A percentile compares a stretch with the other conserved stretches of the same genome.
phyloP scores from a whole-genome alignment of 2,113 vertebrate genomes.

The Psilopsiagon aurifrons region DNA sequence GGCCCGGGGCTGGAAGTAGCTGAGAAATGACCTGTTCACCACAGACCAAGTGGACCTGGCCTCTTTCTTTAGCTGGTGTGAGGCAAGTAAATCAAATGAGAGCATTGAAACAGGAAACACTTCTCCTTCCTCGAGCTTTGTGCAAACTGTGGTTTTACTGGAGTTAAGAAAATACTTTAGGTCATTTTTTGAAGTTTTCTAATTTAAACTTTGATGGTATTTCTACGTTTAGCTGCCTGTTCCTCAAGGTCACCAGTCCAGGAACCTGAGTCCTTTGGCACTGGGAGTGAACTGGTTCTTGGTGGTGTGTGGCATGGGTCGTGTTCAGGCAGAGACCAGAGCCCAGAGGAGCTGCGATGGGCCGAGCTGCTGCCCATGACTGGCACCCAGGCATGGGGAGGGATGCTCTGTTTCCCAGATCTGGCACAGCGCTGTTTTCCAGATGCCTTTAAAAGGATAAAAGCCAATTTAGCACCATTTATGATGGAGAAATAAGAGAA shows the following conservation, averaged over 20 bases:
- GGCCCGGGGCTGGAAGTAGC: not conserved
- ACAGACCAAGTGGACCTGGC: fast-evolving
- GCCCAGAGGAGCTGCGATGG: fast-evolving
- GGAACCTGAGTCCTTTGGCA: fast-evolving
- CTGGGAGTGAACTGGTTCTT: not conserved
- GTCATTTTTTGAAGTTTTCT: not conserved
- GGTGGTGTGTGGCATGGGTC: not conserved
- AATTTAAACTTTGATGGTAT: not conserved
- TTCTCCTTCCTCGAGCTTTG: not conserved
- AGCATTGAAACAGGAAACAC: not conserved
- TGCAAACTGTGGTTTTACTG: not conserved
- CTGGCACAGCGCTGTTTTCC: not conserved
- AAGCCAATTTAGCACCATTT: not conserved
- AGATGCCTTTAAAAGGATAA: not conserved
- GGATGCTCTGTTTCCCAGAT: not conserved
- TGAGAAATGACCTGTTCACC: not conserved
- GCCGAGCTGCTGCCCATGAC: not conserved
- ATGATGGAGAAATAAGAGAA: not conserved
- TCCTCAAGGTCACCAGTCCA: not conserved
- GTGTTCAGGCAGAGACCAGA: not conserved
- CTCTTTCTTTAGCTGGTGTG: not conserved
- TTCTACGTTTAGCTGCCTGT: not conserved
- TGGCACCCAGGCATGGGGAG: fast-evolving
- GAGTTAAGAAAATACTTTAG: not conserved
- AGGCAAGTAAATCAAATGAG: not conserved